Evolutionary conservation across 2,888 invertebrate species (phyloP).

Genomic region (Chrysodeixis includens): DNA sequence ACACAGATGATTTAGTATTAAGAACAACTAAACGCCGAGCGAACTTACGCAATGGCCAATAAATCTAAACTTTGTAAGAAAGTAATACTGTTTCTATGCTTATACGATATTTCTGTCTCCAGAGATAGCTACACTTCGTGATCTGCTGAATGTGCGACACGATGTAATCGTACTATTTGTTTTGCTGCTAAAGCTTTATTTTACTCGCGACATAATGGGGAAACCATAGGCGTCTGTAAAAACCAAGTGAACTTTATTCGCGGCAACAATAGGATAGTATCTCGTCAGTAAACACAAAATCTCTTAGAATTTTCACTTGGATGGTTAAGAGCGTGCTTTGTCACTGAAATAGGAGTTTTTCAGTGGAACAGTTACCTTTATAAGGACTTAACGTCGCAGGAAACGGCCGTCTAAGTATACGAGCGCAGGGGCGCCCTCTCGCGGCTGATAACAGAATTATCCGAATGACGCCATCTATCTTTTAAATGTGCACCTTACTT

Average conservation of each 20-base stretch:
- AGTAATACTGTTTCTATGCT: constrained; percentile 84
- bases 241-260: constrained; percentile 65
- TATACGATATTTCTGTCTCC: constrained; percentile 80
- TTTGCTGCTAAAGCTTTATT: constrained; percentile 69
- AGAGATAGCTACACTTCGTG: constrained; percentile 79
- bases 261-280: constrained; percentile 67
- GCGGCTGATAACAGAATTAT: constrained; percentile 91
- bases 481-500: constrained; percentile 90
- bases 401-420: constrained; percentile 86
- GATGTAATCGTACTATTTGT: constrained; percentile 77
- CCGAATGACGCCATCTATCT: constrained; percentile 91
- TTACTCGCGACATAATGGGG: constrained; percentile 65
- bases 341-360: constrained; percentile 85
- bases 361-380: constrained; percentile 86
- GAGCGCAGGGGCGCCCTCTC: constrained; percentile 85
- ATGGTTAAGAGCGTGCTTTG: constrained; percentile 81
- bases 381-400: constrained; percentile 86
- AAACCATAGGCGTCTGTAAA: constrained; percentile 69
- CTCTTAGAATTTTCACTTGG: constrained; percentile 80
- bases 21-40: constrained; percentile 81
- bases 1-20: constrained; percentile 83
- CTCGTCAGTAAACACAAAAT: constrained; percentile 73
- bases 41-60: constrained; percentile 83
- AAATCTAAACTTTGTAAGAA: constrained; percentile 86
- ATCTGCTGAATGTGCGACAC: constrained; percentile 79